Evolutionary conservation across 2,797 vertebrate species (phyloP).

Genomic region (Halcyon chelicuti): DNA sequence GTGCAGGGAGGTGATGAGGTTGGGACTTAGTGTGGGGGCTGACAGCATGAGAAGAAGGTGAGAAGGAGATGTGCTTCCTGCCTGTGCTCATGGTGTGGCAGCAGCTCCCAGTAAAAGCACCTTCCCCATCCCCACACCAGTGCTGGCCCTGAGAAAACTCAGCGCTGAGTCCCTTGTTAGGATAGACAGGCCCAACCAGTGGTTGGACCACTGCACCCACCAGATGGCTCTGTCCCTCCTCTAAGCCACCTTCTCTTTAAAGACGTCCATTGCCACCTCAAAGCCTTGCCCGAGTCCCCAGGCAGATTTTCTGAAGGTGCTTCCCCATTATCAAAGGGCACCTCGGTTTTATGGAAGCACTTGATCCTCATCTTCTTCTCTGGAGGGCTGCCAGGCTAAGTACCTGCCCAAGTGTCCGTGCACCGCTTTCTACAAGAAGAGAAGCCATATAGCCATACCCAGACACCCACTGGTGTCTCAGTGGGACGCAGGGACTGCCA

Average conservation of each 20-base stretch:
- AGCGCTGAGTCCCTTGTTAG: background rate
- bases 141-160: background rate
- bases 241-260: background rate
- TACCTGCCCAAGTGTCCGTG: background rate
- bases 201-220: background rate
- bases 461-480: background rate
- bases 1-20: background rate
- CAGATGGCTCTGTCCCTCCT: background rate
- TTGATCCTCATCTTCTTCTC: slow-evolving; percentile 85
- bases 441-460: background rate
- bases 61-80: background rate
- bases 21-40: background rate
- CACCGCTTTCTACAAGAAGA: background rate
- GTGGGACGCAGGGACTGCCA: background rate
- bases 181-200: background rate
- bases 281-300: slow-evolving; percentile 77
- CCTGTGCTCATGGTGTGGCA: accelerated
- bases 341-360: slow-evolving; percentile 78
- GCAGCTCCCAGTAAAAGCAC: background rate
- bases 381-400: slow-evolving; percentile 46
- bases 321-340: slow-evolving; percentile 78
- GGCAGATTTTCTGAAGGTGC: slow-evolving; percentile 79
- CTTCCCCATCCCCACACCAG: background rate
- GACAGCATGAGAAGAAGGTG: background rate
- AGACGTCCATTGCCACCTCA: slow-evolving; percentile 80